Evolutionary conservation across 2,797 vertebrate genomes (phyloP).

Genomic region (Chelonia mydas): DNA sequence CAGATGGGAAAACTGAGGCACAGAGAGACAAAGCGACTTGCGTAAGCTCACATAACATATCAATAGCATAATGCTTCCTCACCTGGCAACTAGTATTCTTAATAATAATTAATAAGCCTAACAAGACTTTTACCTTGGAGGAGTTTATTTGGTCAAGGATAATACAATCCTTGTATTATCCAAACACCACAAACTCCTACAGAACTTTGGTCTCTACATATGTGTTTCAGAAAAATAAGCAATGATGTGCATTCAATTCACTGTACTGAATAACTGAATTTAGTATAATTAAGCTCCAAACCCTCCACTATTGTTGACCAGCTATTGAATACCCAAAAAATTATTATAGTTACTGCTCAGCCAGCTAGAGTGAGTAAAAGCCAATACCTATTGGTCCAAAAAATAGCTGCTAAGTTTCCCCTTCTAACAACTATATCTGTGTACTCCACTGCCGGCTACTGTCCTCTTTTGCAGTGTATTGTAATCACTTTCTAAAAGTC

Average conservation of each 20-base stretch:
- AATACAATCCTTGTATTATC: not conserved
- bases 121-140: constrained; percentile 13
- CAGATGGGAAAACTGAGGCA: not conserved
- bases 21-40: not conserved
- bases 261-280: not conserved
- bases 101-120: constrained; percentile 35
- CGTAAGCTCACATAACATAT: constrained; percentile 34
- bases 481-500: not conserved
- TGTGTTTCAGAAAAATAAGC: not conserved
- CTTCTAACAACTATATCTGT: not conserved
- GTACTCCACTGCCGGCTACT: not conserved
- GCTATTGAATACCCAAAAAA: not conserved
- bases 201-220: not conserved
- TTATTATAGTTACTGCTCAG: accelerated
- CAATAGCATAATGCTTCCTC: not conserved
- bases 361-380: not conserved
- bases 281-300: accelerated
- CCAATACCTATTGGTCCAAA: not conserved
- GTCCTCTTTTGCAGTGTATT: not conserved
- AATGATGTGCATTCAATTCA: accelerated
- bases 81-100: constrained; percentile 36
- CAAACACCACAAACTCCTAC: not conserved
- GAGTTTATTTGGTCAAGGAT: constrained; percentile 3
- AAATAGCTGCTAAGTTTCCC: not conserved
- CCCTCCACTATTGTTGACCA: accelerated